Evolutionary conservation across 2,113 vertebrate species (phyloP).

Genomic region (Rhabdomys dilectus): DNA sequence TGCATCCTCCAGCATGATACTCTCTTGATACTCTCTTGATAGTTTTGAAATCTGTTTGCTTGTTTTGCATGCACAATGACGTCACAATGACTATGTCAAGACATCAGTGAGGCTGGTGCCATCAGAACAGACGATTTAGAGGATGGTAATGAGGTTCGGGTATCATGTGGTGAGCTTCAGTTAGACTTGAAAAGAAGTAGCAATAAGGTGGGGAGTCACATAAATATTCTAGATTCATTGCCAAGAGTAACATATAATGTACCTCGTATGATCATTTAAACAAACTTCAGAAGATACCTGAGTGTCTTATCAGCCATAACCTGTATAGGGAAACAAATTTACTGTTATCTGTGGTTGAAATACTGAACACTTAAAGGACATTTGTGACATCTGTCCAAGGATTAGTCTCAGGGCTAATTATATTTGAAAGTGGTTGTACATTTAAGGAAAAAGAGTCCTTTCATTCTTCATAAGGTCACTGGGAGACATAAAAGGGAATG

Average conservation of each 20-base stretch:
- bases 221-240: conserved; percentile 83
- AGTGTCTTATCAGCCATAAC: conserved; percentile 86
- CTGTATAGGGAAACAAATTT: conserved; percentile 88
- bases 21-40: not conserved
- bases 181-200: not conserved
- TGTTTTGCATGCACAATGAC: not conserved
- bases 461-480: not conserved
- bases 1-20: not conserved
- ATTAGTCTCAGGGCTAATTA: no score
- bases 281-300: conserved; percentile 85
- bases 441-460: not conserved
- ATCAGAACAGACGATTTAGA: accelerated
- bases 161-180: no score
- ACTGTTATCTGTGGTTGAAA: conserved; percentile 48
- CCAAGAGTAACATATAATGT: conserved; percentile 89
- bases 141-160: not conserved
- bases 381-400: not conserved
- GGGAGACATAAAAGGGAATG: not conserved
- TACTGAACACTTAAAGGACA: no score
- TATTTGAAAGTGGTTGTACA: accelerated
- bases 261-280: conserved; percentile 86
- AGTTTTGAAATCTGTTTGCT: not conserved
- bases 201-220: conserved; percentile 87
- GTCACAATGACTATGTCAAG: not conserved
- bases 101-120: not conserved